Evolutionary conservation across 2,113 vertebrate species (phyloP), one percentile per base, ranked within the genome.

Genomic region (Shinisaurus crocodilurus): DNA sequence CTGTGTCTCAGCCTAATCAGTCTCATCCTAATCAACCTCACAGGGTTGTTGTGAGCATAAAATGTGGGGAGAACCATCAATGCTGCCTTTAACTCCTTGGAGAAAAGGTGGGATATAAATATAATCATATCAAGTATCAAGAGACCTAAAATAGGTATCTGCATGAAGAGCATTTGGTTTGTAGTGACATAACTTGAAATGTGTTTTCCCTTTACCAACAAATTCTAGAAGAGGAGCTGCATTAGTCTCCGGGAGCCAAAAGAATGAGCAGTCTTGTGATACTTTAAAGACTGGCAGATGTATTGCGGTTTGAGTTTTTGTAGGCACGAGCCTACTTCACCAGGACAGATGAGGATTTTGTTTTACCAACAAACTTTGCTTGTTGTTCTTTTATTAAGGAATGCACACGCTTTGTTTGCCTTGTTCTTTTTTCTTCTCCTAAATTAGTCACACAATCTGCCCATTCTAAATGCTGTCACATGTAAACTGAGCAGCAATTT

Each of bases 401-500:
- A 40, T 43, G 8, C 32, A 86, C 90, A 91, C 20, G 29, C 74
- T 87, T 74, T 40, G 2, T 88, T n/a, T 1, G 86, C 87, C 18
- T 92, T 86, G 87, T 76, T 88, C 27, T 74, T 89, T 84, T 54
- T 54, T 82, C 65, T 77, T 45, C 63, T 89, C 20, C 79, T 86
- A 89, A 89, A 45, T 86, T 91, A 93, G n/a, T n/a, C 34, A 83
- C 83, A 72, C 85, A 86, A 80, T 23, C 87, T 86, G 60, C 5
- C 40, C 18, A 0, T 40, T 86, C 12, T 90, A 75, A 89, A 88
- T n/a, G 69, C 50, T 7, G 1, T 87, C 88, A 76, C 50, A 91
- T 85, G 90, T 87, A 91, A 81, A 92, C 86, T 92, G 92, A 94
- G 76, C 1, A 91, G 29, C 29, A n/a, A 82, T 94, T 91, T 82